A percentile compares a stretch with the other conserved stretches of the same genome.
phyloP scores from a whole-genome alignment of 2,888 invertebrate genomes.

The Cephus pygmeus region DNA sequence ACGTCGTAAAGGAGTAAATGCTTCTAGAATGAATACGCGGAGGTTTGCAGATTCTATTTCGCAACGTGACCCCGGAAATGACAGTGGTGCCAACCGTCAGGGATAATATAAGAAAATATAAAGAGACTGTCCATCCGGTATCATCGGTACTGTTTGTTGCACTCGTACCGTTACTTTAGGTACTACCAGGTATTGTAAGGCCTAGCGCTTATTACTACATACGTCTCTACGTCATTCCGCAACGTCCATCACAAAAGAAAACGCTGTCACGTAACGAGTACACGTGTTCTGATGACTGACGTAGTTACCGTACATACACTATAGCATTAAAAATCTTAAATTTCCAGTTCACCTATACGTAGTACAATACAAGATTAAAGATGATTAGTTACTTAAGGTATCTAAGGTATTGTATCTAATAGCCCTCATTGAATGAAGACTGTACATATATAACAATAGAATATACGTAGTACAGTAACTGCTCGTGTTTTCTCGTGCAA shows the following conservation, averaged over 20 bases:
- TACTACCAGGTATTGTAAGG: constrained; percentile 40
- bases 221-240: constrained; percentile 27
- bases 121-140: neutral
- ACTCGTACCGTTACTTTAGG: constrained; percentile 33
- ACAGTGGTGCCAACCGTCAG: constrained; percentile 14
- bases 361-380: neutral
- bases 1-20: neutral
- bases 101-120: neutral
- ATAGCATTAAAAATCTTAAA: neutral
- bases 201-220: constrained; percentile 35
- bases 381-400: too few relatives aligned
- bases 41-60: constrained; percentile 58
- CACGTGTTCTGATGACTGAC: neutral
- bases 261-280: constrained; percentile 24
- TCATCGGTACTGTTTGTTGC: neutral
- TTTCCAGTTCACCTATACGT: neutral
- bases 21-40: constrained; percentile 45
- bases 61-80: constrained; percentile 63
- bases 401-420: too few relatives aligned
- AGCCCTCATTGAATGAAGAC: too few relatives aligned
- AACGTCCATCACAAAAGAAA: constrained; percentile 30
- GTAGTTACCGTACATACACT: neutral
- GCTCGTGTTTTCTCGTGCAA: neutral
- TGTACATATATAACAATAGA: neutral
- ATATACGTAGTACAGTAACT: neutral